Base-by-base conservation (phyloP, 1,140 invertebrate species). In the Hylyphantes graminicola region DNA sequence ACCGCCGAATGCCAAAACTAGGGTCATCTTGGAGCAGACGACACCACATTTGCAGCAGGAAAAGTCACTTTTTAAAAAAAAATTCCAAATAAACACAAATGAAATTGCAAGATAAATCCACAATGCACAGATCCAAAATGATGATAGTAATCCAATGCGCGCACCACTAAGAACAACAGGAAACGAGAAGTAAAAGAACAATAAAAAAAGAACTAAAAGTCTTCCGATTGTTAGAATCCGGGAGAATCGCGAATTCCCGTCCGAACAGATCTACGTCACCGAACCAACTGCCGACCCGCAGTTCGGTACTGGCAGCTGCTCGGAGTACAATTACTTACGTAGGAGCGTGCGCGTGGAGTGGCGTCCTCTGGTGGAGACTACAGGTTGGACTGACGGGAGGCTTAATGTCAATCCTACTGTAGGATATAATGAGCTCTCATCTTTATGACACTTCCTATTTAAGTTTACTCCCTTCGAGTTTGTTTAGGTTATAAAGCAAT, bases 311-410 rank as follows among this genome's bases (percentile, higher is more conserved):
- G 51, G 70, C 80, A 83, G 80, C 80, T 83, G 80, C 70, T 74
- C 51, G 72, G 17, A 65, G 50, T 74, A 75, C 80, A 83, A 83
- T 83, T 83, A 75, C 80, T 74, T 83, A 72, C 80, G 80, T 83
- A 51, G 80, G 80, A 72, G 68, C 70, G 68, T 83, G 80, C 80
- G 80, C 80, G 67, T 57, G 15, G 50, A 74, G 80, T 51, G 55
- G 80, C 80, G 80, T 61, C 80, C 35, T 83, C 80, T 65, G 35
- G 55, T 19, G 72, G 61, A 11, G 19, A 67, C 48, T 80, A 80
- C 78, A 80, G 79, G 79, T 81, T 81, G 77, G 35, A 35, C 2
- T 35, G 35, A 35, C 35, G 35, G 35, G 35, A 35, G 35, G 35
- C 35, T 35, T 35, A 5, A 35, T 35, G 35, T 35, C 35, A 5